phyloP scores from a whole-genome alignment of 64 coral and sea anemone genomes.

The Montipora capricornis region DNA sequence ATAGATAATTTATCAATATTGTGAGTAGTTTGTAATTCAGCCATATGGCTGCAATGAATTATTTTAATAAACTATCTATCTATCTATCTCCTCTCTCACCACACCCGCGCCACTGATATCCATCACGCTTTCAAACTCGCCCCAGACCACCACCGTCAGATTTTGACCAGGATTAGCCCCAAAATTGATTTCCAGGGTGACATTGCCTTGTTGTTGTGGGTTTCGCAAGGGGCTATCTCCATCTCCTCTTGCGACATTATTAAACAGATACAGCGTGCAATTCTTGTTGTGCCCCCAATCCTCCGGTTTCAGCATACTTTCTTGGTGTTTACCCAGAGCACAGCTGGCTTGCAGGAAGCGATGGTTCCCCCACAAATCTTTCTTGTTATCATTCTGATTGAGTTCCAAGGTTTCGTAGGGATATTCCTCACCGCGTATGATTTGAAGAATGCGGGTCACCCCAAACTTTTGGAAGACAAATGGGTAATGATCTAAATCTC shows the following conservation, averaged over 20 bases:
- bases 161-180: not conserved
- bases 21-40: too few relatives aligned
- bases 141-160: conserved; percentile 20
- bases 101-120: not conserved
- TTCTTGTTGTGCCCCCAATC: conserved; percentile 1
- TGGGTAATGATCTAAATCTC: not conserved
- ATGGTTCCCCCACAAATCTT: conserved; percentile 44
- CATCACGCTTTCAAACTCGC: conserved; percentile 54
- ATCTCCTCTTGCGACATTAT: conserved; percentile 20
- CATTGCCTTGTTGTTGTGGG: not conserved
- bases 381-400: not conserved
- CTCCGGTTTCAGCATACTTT: conserved; percentile 30
- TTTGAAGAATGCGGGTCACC: conserved; percentile 5
- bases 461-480: conserved; percentile 46
- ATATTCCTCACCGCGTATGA: conserved; percentile 45
- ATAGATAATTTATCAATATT: too few relatives aligned
- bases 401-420: conserved; percentile 18
- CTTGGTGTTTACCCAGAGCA: not conserved
- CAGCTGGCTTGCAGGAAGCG: conserved; percentile 37
- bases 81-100: too few relatives aligned
- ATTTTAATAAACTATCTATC: too few relatives aligned
- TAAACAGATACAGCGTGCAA: conserved; percentile 66
- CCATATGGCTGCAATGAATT: too few relatives aligned
- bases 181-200: not conserved
- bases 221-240: not conserved